Percentiles rank a stretch among this genome's conserved stretches.
phyloP scores from a whole-genome alignment of 1,140 invertebrate genomes.

The Paraescarpia echinospica region DNA sequence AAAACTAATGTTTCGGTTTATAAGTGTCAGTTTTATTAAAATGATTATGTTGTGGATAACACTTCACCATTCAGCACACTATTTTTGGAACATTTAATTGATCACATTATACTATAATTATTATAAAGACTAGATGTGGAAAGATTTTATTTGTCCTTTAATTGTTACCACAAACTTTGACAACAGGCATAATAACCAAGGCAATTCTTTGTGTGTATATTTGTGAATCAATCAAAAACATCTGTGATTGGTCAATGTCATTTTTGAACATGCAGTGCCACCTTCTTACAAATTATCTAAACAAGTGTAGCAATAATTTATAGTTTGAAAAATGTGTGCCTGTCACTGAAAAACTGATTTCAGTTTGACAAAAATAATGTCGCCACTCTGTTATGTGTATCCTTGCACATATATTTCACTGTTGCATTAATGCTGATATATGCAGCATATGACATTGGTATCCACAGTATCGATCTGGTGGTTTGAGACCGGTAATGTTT shows the following conservation, averaged over 20 bases:
- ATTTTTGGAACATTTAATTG: background rate
- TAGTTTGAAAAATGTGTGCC: too few relatives aligned
- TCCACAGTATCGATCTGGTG: too few relatives aligned
- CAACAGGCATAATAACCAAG: background rate
- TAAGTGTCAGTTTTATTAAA: background rate
- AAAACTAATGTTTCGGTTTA: background rate
- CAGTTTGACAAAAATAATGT: background rate
- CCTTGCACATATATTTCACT: too few relatives aligned
- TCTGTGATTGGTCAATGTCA: background rate
- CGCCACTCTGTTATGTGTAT: background rate
- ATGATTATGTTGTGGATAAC: background rate
- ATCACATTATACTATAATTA: background rate
- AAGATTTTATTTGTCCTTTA: too few relatives aligned
- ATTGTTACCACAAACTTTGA: too few relatives aligned
- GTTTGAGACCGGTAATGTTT: too few relatives aligned
- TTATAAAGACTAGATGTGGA: background rate
- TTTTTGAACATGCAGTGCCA: background rate
- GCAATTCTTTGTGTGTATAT: background rate
- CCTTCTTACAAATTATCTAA: background rate
- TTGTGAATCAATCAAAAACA: background rate
- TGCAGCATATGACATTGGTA: too few relatives aligned
- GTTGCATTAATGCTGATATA: too few relatives aligned
- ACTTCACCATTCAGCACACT: background rate
- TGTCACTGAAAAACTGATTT: too few relatives aligned
- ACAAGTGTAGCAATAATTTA: background rate